Conservation (phyloP, 2,888 invertebrate species). For the Andrena hattorfiana region DNA sequence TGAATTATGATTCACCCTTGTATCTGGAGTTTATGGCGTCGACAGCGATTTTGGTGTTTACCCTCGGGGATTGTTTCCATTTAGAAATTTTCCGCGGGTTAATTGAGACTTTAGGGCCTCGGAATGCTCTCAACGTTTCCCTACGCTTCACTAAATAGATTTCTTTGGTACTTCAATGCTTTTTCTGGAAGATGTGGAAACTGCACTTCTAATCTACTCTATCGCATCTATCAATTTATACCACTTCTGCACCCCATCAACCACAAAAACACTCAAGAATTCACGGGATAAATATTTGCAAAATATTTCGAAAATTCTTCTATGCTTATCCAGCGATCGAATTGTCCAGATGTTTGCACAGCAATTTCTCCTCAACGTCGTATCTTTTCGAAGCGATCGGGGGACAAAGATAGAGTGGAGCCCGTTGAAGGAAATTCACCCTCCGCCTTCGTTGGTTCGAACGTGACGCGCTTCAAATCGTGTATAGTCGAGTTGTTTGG, state of each 20-base stretch:
- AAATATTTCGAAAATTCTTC: neutral
- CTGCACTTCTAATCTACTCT: no score
- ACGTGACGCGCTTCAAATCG: neutral
- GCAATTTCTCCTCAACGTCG: neutral
- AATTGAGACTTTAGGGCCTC: neutral
- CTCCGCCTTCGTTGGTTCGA: neutral
- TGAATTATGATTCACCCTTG: neutral
- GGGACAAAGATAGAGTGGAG: neutral
- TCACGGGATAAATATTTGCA: no score
- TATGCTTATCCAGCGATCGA: neutral
- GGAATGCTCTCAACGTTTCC: neutral
- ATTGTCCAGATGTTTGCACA: neutral
- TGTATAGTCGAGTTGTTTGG: slow-evolving; percentile 28
- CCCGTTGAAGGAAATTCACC: no score
- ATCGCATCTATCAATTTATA: no score
- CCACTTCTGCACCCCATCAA: no score
- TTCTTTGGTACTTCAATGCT: neutral
- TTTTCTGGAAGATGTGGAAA: no score
- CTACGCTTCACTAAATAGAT: neutral
- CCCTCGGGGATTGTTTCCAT: neutral
- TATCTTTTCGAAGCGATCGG: neutral
- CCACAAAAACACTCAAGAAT: no score
- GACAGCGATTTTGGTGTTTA: neutral
- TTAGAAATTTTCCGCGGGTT: neutral
- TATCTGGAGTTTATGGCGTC: neutral